Base-by-base conservation (phyloP, 2,113 vertebrate species). In the Macrotus californicus region DNA sequence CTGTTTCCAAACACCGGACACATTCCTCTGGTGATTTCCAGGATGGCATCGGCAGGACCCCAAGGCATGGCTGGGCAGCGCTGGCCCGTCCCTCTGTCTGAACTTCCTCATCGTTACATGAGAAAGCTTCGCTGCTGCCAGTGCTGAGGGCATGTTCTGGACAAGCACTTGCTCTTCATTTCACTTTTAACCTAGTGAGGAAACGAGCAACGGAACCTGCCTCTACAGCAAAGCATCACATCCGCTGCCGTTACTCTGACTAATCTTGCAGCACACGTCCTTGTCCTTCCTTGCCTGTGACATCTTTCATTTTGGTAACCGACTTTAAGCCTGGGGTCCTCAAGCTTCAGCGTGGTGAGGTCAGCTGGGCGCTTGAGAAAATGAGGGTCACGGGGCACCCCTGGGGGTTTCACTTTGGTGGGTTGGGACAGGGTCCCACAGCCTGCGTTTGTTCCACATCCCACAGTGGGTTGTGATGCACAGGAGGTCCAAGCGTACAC, bases 31-130 rank as follows among this genome's bases (percentile, higher is more conserved):
- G 61, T 85, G 77, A 93, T 66, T 29, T 97, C 97, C 87, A 97
- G 76, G 89, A 90, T 75, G 96, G 95, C 95, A 39, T 96, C 98
- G 98, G 98, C 96, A 97, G 91, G 97, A 98, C 96, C 97, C 97
- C 97, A 93, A 90, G 82, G 95, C 97, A 97, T 22, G 82, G 69
- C 66, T 69, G 1, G 70, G 56, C 89, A 93, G 3, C 41, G 50
- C 80, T 43, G 70, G 10, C 93, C 76, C 43, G 8, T 89, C 80
- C 73, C 83, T 77, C 86, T n/a, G 41, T 92, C 52, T 75, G 93
- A 89, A 89, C 72, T 10, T 93, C 93, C 79, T 61, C n/a, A 19
- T 86, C 93, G 81, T 94, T 26, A 96, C 66, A 64, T 36, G 83
- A 21, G 92, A 34, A 26, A 67, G 54, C 22, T 13, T 39, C 6